A percentile compares a stretch with the other conserved stretches of the same genome.
Conservation (phyloP, 2,113 vertebrate genomes). For the Barnardius zonarius region DNA sequence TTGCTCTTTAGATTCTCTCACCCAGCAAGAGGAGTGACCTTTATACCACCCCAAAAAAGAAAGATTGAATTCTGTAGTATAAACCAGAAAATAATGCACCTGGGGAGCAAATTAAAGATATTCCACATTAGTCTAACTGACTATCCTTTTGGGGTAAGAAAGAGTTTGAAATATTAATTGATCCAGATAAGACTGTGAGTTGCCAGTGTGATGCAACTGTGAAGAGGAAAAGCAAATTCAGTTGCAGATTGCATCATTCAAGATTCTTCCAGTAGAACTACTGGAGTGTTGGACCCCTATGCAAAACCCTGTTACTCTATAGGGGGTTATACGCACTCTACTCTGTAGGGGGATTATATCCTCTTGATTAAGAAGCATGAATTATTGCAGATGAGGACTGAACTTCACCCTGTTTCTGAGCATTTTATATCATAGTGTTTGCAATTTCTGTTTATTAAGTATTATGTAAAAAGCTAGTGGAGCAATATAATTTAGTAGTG, state of each 20-base stretch:
- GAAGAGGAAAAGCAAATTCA: neutral
- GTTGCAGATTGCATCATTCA: neutral
- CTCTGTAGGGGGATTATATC: neutral
- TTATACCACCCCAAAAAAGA: neutral
- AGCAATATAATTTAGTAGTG: neutral
- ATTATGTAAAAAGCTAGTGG: neutral
- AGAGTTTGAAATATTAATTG: too few species aligned
- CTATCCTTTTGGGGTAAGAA: neutral
- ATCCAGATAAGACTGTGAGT: too few species aligned
- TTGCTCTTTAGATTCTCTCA: neutral
- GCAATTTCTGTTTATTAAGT: neutral
- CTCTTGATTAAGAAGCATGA: neutral
- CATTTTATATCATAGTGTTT: neutral
- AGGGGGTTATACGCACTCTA: neutral
- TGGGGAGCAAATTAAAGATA: neutral
- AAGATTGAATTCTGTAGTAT: neutral
- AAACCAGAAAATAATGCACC: neutral
- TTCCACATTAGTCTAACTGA: neutral
- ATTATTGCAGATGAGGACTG: neutral
- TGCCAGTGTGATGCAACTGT: neutral
- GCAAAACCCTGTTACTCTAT: neutral
- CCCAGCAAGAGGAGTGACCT: neutral
- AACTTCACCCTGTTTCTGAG: neutral
- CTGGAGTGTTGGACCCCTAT: rapidly evolving
- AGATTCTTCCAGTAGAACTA: neutral